Percentiles rank a stretch among this genome's conserved stretches.
phyloP scores from a whole-genome alignment of 2,113 vertebrate species.

The Chitala chitala region DNA sequence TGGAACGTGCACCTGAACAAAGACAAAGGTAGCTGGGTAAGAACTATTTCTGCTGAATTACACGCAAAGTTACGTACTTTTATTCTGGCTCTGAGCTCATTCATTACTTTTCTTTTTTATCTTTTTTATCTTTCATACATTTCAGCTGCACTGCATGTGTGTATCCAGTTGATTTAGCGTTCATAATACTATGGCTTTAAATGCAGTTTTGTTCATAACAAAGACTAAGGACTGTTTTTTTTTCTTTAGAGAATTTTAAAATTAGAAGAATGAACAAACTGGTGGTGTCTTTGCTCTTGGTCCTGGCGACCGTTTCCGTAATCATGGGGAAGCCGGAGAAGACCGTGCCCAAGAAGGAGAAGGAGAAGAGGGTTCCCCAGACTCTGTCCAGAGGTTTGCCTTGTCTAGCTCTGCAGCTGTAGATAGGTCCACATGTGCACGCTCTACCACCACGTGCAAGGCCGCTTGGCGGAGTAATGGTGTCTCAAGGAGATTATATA shows the following conservation, averaged over 20 bases:
- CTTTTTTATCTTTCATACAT: not conserved
- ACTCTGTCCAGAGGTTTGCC: constrained; percentile 90
- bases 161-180: not conserved
- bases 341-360: constrained; percentile 59
- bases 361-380: constrained; percentile 68
- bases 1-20: constrained; percentile 37
- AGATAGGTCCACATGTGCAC: not conserved
- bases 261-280: constrained; percentile 69
- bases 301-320: constrained; percentile 67
- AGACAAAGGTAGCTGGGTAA: constrained; percentile 62
- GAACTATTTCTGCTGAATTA: constrained; percentile 32
- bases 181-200: not conserved
- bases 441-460: too few species aligned
- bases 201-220: not conserved
- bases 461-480: not conserved
- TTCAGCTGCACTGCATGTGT: not conserved
- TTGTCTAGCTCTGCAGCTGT: not conserved
- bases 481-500: not conserved
- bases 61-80: not conserved
- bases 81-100: not conserved
- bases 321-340: constrained; percentile 69
- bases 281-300: constrained; percentile 54
- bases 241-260: constrained; percentile 42
- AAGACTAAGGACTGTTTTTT: not conserved
- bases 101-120: not conserved